phyloP scores from a whole-genome alignment of 1,140 invertebrate species.

The Gerris buenoi region DNA sequence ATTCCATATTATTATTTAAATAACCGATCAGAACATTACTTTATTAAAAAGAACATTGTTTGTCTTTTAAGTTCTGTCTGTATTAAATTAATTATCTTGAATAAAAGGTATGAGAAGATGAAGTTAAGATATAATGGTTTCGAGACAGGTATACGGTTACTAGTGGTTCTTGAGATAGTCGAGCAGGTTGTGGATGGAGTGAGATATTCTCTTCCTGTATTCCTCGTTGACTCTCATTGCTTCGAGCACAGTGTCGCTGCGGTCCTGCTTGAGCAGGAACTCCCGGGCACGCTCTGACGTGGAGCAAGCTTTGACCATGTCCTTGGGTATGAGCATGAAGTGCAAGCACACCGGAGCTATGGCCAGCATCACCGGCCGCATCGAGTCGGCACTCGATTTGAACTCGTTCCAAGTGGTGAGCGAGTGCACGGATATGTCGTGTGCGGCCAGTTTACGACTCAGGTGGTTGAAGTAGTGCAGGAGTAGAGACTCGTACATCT shows the following conservation, averaged over 20 bases:
- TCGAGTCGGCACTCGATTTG: neutral
- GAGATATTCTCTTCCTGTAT: slow-evolving; percentile 9
- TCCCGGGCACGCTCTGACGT: neutral
- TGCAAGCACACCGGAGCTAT: slow-evolving; percentile 9
- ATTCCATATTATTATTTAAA: too few relatives aligned
- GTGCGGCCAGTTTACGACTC: neutral
- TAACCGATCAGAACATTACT: too few relatives aligned
- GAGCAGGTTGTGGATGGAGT: slow-evolving; percentile 4
- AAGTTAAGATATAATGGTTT: too few relatives aligned
- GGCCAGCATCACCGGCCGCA: neutral
- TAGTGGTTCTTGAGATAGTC: neutral
- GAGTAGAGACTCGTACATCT: slow-evolving; percentile 5
- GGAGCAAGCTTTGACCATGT: neutral
- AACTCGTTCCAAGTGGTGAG: slow-evolving; percentile 10
- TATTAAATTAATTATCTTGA: too few relatives aligned
- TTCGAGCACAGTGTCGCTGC: slow-evolving; percentile 8
- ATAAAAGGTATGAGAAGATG: too few relatives aligned
- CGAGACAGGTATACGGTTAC: too few relatives aligned
- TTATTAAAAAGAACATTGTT: too few relatives aligned
- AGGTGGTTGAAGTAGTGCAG: slow-evolving; percentile 8
- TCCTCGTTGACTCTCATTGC: slow-evolving; percentile 7
- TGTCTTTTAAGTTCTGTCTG: too few relatives aligned
- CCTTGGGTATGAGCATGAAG: slow-evolving; percentile 6
- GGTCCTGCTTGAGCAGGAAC: slow-evolving; percentile 2
- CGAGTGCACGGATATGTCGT: neutral